phyloP scores from a whole-genome alignment of 2,113 vertebrate genomes.

The Clupea harengus region DNA sequence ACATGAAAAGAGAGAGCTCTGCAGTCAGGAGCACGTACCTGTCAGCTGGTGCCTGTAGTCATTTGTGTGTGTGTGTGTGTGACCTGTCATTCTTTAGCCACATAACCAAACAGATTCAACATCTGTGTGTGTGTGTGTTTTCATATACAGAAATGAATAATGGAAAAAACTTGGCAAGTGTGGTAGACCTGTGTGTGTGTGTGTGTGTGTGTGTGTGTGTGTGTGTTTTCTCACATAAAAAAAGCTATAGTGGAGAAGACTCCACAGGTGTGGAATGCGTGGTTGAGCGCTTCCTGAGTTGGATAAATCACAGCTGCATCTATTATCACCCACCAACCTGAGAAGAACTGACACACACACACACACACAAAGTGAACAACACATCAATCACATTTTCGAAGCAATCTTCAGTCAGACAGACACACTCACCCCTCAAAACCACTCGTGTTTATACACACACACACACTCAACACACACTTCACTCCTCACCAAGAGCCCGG shows the following conservation, averaged over 20 bases:
- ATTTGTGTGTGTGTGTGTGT: background rate
- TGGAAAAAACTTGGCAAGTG: conserved; percentile 90
- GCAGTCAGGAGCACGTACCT: no score
- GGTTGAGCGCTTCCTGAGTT: conserved; percentile 77
- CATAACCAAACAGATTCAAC: no score
- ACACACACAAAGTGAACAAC: conserved; percentile 52
- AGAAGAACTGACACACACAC: conserved; percentile 78
- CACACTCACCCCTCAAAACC: conserved; percentile 23
- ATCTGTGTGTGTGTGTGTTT: background rate
- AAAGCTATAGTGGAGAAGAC: conserved; percentile 91
- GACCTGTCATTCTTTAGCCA: no score
- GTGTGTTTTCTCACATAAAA: conserved; percentile 78
- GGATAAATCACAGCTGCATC: conserved; percentile 84
- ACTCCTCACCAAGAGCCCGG: conserved; percentile 80
- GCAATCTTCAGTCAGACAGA: conserved; percentile 49
- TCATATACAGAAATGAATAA: conserved; percentile 91
- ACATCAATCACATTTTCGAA: no score
- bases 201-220: background rate
- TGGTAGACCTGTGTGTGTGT: conserved; percentile 53
- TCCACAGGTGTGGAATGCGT: conserved; percentile 89
- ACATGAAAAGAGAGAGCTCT: no score
- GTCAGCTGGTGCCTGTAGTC: background rate
- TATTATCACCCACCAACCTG: conserved; percentile 94
- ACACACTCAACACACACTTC: background rate
- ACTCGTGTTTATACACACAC: background rate